phyloP scores from a whole-genome alignment of 1,140 invertebrate genomes.

The Drosophila truncata region DNA sequence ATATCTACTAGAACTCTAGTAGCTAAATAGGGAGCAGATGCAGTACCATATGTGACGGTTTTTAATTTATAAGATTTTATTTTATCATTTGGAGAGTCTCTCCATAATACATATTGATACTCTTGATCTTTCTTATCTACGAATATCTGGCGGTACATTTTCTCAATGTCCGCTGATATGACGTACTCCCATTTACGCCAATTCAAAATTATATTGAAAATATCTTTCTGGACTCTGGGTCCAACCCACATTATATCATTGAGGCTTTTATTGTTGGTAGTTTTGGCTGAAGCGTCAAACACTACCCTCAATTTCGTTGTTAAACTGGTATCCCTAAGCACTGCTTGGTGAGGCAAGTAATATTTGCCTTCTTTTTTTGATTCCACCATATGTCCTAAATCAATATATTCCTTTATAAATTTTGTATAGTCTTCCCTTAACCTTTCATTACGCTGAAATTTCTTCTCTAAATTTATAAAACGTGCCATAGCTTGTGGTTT shows the following conservation, averaged over 20 bases:
- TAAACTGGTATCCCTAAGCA: background rate
- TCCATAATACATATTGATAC: slow-evolving; percentile 1
- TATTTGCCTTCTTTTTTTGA: background rate
- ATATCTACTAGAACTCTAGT: background rate
- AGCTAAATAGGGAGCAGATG: background rate
- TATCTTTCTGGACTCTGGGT: background rate
- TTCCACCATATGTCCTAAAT: background rate
- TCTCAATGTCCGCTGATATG: background rate
- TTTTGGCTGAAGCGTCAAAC: slow-evolving; percentile 2
- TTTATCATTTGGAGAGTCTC: background rate
- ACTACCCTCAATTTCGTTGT: background rate
- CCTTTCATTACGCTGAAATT: background rate
- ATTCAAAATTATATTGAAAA: background rate
- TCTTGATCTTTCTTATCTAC: background rate
- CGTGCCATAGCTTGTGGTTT: background rate
- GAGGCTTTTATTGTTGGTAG: background rate
- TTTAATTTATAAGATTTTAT: background rate
- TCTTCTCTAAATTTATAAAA: background rate
- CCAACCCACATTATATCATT: slow-evolving; percentile 1
- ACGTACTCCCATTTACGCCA: background rate
- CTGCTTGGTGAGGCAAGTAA: background rate
- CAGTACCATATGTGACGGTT: background rate
- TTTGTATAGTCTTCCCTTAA: background rate
- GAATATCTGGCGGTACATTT: background rate
- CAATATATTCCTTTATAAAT: background rate